Evolutionary conservation across 2,113 vertebrate species (phyloP).

Genomic region (Edolisoma coerulescens): DNA sequence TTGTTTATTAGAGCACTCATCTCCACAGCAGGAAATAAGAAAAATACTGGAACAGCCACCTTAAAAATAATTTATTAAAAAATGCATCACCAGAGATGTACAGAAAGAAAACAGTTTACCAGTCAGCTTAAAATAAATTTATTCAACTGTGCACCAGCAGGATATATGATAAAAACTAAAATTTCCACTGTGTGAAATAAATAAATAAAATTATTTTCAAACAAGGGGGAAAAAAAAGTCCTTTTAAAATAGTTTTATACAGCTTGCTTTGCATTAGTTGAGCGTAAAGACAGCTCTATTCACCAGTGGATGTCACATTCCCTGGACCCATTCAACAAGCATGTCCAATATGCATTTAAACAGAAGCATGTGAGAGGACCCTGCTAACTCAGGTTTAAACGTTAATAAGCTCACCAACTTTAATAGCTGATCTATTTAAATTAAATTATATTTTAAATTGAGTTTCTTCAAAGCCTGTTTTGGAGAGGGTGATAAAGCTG

Average conservation of each 20-base stretch:
- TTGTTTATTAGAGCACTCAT: conserved; percentile 63
- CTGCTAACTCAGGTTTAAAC: background rate
- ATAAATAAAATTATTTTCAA: conserved; percentile 18
- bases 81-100: conserved; percentile 18
- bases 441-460: background rate
- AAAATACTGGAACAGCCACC: conserved; percentile 48
- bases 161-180: conserved; percentile 20
- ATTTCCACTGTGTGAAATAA: background rate
- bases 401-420: background rate
- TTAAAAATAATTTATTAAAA: conserved; percentile 67
- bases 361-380: background rate
- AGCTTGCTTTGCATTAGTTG: background rate
- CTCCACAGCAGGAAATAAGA: conserved; percentile 59
- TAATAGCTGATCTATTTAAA: background rate
- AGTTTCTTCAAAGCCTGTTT: background rate
- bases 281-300: background rate
- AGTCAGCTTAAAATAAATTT: conserved; percentile 53
- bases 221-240: background rate
- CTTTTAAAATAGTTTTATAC: background rate
- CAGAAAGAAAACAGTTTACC: conserved; percentile 40
- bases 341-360: background rate
- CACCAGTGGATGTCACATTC: background rate
- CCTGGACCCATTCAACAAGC: background rate
- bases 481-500: background rate
- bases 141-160: conserved; percentile 33